Evolutionary conservation across 2,888 invertebrate species (phyloP).

Genomic region (Aquatica leii): DNA sequence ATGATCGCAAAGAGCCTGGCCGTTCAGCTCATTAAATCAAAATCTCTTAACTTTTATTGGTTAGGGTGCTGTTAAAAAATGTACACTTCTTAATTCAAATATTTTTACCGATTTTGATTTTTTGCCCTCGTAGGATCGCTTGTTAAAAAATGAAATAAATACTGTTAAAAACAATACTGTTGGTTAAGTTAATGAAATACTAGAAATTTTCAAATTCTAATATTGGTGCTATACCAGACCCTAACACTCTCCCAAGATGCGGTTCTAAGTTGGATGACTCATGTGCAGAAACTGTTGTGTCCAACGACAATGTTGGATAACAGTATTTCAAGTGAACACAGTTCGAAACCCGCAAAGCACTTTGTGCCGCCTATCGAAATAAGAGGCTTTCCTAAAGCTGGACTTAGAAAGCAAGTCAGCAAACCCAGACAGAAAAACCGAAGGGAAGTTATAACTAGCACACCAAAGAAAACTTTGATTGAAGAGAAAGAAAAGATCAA

Average conservation of each 20-base stretch:
- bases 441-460: neutral
- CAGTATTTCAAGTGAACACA: neutral
- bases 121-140: no score
- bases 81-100: no score
- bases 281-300: neutral
- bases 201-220: neutral
- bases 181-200: neutral
- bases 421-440: neutral
- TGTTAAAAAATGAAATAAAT: no score
- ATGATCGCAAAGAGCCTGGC: no score
- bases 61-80: no score
- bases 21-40: no score
- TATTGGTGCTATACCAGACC: neutral
- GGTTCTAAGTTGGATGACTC: no score
- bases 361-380: neutral
- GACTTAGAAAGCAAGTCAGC: neutral
- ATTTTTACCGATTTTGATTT: no score
- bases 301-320: neutral
- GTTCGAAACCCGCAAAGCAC: no score
- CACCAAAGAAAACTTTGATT: conserved; percentile 8
- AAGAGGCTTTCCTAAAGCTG: conserved; percentile 5
- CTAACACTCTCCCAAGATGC: no score
- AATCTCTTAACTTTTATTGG: no score
- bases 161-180: neutral
- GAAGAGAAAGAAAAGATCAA: neutral